Evolutionary conservation across 1,140 invertebrate genomes (phyloP).

Genomic region (Chironomus tepperi): DNA sequence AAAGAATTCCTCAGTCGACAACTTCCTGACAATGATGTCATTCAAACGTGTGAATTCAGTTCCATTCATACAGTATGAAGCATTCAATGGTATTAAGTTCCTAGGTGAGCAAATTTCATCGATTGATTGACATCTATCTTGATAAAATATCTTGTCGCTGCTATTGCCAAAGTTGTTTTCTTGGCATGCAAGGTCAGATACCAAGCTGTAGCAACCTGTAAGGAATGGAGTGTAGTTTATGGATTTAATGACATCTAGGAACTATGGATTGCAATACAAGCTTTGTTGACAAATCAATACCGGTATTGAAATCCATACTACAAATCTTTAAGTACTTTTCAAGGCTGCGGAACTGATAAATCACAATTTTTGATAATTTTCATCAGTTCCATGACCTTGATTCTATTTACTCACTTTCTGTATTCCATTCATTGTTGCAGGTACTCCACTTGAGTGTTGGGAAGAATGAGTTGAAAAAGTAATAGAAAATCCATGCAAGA

Average conservation of each 20-base stretch:
- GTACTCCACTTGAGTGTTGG: constrained; percentile 73
- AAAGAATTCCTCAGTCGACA: constrained; percentile 76
- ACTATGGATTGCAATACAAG: too few relatives aligned
- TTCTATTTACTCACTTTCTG: constrained; percentile 44
- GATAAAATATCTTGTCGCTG: constrained; percentile 41
- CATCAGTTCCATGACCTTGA: too few relatives aligned
- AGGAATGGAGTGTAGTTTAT: too few relatives aligned
- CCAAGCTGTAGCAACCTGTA: constrained; percentile 48
- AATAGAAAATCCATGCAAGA: constrained; percentile 84
- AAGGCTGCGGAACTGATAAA: too few relatives aligned
- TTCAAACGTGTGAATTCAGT: constrained; percentile 36
- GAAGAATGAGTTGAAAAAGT: constrained; percentile 60
- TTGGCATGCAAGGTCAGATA: constrained; percentile 41
- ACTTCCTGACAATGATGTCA: constrained; percentile 37
- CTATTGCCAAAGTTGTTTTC: constrained; percentile 35
- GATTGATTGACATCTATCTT: constrained; percentile 43
- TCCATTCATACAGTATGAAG: constrained; percentile 39
- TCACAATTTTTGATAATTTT: too few relatives aligned
- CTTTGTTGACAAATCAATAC: too few relatives aligned
- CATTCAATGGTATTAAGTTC: constrained; percentile 38
- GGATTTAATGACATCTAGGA: constrained; percentile 35
- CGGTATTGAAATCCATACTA: too few relatives aligned
- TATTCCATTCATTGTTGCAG: constrained; percentile 86
- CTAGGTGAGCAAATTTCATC: constrained; percentile 41
- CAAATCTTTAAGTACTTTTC: too few relatives aligned